phyloP scores from a whole-genome alignment of 2,888 invertebrate species.

The Lasiommata megera region DNA sequence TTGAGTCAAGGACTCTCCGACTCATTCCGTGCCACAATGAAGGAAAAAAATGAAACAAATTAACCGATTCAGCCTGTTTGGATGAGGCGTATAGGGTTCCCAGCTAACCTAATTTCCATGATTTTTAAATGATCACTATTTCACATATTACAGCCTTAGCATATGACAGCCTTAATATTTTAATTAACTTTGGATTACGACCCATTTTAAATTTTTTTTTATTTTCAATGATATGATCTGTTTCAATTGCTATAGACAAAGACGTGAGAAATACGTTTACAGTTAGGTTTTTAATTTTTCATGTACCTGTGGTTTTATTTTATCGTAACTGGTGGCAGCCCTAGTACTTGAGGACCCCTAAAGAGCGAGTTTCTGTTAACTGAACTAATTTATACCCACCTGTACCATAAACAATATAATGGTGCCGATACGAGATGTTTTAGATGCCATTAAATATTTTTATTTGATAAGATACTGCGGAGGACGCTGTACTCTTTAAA shows the following conservation, averaged over 20 bases:
- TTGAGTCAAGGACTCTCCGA: constrained; percentile 76
- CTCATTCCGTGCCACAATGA: constrained; percentile 68
- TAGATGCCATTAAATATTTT: constrained; percentile 53
- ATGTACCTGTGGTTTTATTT: background rate
- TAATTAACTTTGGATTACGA: no score
- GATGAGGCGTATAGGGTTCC: constrained; percentile 1
- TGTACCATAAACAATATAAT: constrained; percentile 73
- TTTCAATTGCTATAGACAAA: no score
- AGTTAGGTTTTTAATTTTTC: no score
- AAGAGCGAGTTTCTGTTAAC: constrained; percentile 70
- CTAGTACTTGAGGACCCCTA: constrained; percentile 58
- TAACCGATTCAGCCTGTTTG: constrained; percentile 75
- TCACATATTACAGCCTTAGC: no score
- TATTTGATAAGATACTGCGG: constrained; percentile 43
- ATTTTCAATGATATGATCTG: no score
- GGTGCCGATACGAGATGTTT: constrained; percentile 53
- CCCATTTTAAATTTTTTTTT: no score
- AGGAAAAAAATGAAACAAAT: constrained; percentile 66
- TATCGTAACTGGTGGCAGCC: background rate
- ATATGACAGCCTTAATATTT: no score
- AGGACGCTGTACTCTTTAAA: constrained; percentile 40
- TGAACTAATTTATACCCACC: constrained; percentile 77
- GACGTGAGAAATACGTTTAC: no score
- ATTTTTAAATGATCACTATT: no score
- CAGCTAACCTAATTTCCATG: no score